Conservation (phyloP, 2,888 invertebrate genomes). For the Germaria angustata region DNA sequence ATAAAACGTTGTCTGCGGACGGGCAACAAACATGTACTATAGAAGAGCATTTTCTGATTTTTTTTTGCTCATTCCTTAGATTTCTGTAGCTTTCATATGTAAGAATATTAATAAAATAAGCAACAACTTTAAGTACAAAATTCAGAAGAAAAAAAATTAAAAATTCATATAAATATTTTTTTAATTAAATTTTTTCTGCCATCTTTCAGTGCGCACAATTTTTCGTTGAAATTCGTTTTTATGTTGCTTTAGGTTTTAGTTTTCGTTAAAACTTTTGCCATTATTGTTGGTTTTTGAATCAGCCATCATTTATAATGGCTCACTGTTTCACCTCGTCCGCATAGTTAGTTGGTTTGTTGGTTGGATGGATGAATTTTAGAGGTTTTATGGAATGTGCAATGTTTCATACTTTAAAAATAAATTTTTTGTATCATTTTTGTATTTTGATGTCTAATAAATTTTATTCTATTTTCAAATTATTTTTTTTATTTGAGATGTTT, state of each 20-base stretch:
- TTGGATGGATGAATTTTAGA: slow-evolving; percentile 50
- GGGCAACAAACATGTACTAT: neutral
- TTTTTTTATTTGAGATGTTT: neutral
- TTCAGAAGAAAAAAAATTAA: too few relatives aligned
- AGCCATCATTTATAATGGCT: slow-evolving; percentile 62
- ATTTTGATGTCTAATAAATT: slow-evolving; percentile 59
- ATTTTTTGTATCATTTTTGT: slow-evolving; percentile 51
- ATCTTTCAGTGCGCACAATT: slow-evolving; percentile 47
- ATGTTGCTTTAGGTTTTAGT: slow-evolving; percentile 25
- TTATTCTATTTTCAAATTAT: slow-evolving; percentile 37
- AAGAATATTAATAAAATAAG: slow-evolving; percentile 12
- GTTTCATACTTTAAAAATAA: slow-evolving; percentile 74
- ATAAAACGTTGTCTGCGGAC: neutral
- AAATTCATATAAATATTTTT: slow-evolving; percentile 5
- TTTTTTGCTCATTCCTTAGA: neutral
- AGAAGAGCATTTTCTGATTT: neutral
- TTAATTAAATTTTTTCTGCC: slow-evolving; percentile 16
- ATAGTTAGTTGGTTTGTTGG: too few relatives aligned
- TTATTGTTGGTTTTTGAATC: slow-evolving; percentile 52
- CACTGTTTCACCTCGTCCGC: slow-evolving; percentile 54
- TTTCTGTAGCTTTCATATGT: slow-evolving; percentile 42
- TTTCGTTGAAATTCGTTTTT: slow-evolving; percentile 43
- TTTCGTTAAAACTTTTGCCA: slow-evolving; percentile 30
- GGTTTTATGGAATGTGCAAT: slow-evolving; percentile 77
- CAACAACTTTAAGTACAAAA: slow-evolving; percentile 18